phyloP scores from a whole-genome alignment of 2,797 vertebrate species.

The Choloepus didactylus region DNA sequence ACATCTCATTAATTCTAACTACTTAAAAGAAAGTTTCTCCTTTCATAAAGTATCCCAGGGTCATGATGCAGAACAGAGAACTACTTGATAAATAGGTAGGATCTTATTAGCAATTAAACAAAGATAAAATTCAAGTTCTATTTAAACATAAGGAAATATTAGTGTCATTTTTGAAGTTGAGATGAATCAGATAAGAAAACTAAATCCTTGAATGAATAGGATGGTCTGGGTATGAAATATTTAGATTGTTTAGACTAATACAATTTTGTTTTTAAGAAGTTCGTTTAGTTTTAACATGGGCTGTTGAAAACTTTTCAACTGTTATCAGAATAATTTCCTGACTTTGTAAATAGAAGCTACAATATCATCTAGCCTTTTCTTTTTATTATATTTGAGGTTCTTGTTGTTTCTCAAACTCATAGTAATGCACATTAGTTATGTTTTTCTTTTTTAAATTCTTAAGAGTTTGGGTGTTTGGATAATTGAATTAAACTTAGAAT shows the following conservation, averaged over 20 bases:
- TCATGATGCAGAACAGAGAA: not conserved
- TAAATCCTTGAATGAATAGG: not conserved
- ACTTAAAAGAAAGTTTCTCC: not conserved
- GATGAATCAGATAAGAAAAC: not conserved
- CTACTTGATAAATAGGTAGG: not conserved
- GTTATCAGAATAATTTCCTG: not conserved
- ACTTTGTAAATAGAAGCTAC: not conserved
- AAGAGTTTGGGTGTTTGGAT: not conserved
- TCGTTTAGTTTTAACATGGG: not conserved
- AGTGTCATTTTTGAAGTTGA: not conserved
- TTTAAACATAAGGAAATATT: not conserved
- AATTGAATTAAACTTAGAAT: not conserved
- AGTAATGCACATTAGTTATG: not conserved
- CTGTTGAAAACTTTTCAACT: not conserved
- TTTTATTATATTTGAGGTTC: not conserved
- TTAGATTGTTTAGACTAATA: not conserved
- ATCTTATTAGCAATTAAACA: not conserved
- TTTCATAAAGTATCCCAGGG: not conserved
- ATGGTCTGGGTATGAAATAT: not conserved
- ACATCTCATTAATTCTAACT: slow-evolving; percentile 38
- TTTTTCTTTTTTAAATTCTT: not conserved
- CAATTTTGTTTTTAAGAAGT: not conserved
- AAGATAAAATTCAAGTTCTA: not conserved
- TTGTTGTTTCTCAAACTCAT: not conserved
- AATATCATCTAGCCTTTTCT: not conserved